Evolutionary conservation across 2,888 invertebrate species (phyloP), one percentile per base, ranked within the genome.

Genomic region (Drosophila fulvimacula): DNA sequence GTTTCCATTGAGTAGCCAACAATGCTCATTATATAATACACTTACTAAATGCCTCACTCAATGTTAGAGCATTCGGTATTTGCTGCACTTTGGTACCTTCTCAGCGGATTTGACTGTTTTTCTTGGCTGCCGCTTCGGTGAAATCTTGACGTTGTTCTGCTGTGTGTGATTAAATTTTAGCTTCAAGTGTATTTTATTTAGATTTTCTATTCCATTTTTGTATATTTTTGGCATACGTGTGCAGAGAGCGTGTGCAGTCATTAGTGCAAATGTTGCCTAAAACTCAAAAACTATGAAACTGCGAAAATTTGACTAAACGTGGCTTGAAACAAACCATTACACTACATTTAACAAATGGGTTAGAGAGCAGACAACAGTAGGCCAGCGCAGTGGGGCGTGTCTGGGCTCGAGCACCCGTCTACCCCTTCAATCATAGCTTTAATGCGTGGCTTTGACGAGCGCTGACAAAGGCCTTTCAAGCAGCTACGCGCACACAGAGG

Each of bases 261-360:
- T 84, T 84, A 86, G 77, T 73, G 84, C 59, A 74, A 83, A 83
- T 74, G 83, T 79, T 73, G 76, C 73, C 79, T 66, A 83, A 82
- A 83, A 81, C 74, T 82, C 63, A 34, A 69, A 76, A 85, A 73
- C 70, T 76, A 65, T 52, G 56, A 70, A 76, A 69, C 79, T 76
- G 58, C 56, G 53, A 58, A 58, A 70, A 74, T 69, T 73, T 46
- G 46, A 68, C 73, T 69, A 46, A 77, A 69, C 75, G 66, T 60
- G 76, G 81, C 72, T 73, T 61, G 69, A 78, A 80, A 84, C 85
- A 81, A 82, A 65, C 76, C 71, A 63, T 88, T 71, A 80, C 86
- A 75, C 73, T 86, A 88, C 86, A 87, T 87, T 87, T 70, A 82
- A 80, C 86, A 87, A 87, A 86, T 87, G 82, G 86, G 88, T 83